Base-by-base conservation (phyloP, 1,140 invertebrate species). In the Ceratina calcarata region DNA sequence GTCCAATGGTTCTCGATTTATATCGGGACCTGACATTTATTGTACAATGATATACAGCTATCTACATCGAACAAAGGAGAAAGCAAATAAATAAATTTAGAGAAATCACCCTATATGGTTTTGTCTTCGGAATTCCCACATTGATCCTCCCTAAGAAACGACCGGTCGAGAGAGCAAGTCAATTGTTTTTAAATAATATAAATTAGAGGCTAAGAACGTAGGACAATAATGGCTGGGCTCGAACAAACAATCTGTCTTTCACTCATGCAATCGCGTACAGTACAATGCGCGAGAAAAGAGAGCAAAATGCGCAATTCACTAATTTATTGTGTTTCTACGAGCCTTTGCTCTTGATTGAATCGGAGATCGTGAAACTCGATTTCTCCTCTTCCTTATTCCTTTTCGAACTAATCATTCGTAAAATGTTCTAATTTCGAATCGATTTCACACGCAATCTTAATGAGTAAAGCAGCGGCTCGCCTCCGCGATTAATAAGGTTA, bases 101-200 rank as follows among this genome's bases (percentile, higher is more conserved):
- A 51, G 3, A 22, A 65, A 66, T 68, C 74, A 69, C 57, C 37
- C 58, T 45, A 1, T 78, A 65, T 72, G 22, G 45, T 64, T 45
- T 72, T 45, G 62, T 71, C n/a, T 60, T 37, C 20, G 22, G 51
- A 32, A n/a, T 64, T 49, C 20, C 32, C 24, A 53, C 62, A 77
- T 78, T 62, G 75, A 3, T 20, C 68, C 60, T 10, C 37, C 6
- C 18, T n/a, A 45, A 53, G 51, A 64, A 57, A 20, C 60, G 45
- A n/a, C 51, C 7, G 12, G 20, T 22, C 20, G 3, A 55, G 37
- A 7, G 37, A 8, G 27, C 60, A 24, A 78, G 51, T 72, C 68
- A 79, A 79, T 79, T 79, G 51, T 73, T 79, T 51, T 79, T 79
- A 79, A 79, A 79, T 73, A 73, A 73, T 73, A 78, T 58, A 78